Evolutionary conservation across 2,888 invertebrate genomes (phyloP).

Genomic region (Eilema depressum): DNA sequence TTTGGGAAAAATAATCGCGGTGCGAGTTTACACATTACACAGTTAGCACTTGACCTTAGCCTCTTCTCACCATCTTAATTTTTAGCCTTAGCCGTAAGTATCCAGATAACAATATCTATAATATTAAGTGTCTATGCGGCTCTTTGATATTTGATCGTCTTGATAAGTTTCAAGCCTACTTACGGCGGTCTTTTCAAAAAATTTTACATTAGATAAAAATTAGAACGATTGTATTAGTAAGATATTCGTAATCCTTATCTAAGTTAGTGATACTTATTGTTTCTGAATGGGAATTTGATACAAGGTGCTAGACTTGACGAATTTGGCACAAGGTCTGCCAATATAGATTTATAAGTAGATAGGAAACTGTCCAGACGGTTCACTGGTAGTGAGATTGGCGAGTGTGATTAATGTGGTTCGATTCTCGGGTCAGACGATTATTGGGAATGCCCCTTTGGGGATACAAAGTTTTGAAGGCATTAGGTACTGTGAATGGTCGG

Average conservation of each 20-base stretch:
- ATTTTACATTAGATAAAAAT: background rate
- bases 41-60: background rate
- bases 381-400: too few species aligned
- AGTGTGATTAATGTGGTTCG: too few species aligned
- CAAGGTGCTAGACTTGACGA: background rate
- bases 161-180: background rate
- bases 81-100: background rate
- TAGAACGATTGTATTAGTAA: background rate
- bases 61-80: background rate
- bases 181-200: background rate
- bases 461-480: too few species aligned
- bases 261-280: background rate
- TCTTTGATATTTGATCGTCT: background rate
- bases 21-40: background rate
- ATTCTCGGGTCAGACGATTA: background rate
- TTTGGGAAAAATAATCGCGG: background rate
- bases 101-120: background rate
- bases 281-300: background rate
- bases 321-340: too few species aligned
- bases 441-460: too few species aligned
- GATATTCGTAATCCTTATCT: background rate
- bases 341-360: too few species aligned
- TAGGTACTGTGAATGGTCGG: too few species aligned
- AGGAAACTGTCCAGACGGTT: too few species aligned
- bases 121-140: background rate